Evolutionary conservation across 1,140 invertebrate species (phyloP).

Genomic region (Cydia strobilella): DNA sequence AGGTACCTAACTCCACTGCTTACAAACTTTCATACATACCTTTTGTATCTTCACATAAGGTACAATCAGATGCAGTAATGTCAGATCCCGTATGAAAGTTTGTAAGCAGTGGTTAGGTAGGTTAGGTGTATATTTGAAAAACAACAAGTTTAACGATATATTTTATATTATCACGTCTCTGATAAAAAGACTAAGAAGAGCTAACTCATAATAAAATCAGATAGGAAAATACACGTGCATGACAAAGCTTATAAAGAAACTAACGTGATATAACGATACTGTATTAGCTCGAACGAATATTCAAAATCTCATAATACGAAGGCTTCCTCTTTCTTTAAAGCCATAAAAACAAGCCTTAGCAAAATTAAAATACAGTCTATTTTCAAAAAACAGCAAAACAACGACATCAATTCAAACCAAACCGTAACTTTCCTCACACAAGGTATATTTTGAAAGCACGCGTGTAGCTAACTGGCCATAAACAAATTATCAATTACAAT

Average conservation of each 20-base stretch:
- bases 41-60: no score
- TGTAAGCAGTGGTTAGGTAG: no score
- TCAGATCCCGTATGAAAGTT: no score
- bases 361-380: neutral
- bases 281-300: neutral
- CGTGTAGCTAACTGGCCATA: constrained; percentile 23
- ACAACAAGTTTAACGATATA: neutral
- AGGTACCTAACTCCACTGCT: no score
- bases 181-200: neutral
- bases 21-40: no score
- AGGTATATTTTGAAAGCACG: neutral
- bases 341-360: neutral
- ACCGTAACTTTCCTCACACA: constrained; percentile 2
- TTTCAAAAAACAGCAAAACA: neutral
- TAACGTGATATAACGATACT: neutral
- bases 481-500: constrained; percentile 31
- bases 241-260: neutral
- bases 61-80: no score
- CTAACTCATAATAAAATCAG: no score
- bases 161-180: neutral
- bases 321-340: neutral
- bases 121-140: no score
- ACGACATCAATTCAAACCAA: neutral
- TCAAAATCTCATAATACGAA: neutral
- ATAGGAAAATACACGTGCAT: neutral